Evolutionary conservation across 2,113 vertebrate species (phyloP).

Genomic region (Hucho hucho): DNA sequence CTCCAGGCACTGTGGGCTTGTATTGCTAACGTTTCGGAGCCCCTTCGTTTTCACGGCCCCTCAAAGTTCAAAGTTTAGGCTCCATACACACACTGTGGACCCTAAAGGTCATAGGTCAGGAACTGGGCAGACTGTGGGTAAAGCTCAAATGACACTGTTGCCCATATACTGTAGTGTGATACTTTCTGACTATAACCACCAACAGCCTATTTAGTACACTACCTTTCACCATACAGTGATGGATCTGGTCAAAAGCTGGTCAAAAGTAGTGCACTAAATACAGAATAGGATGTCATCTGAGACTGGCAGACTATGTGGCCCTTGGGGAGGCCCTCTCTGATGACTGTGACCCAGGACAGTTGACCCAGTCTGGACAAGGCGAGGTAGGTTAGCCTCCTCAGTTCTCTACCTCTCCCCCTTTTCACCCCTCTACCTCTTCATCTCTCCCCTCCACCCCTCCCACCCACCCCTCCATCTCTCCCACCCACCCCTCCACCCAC

Average conservation of each 20-base stretch:
- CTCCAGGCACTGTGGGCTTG: conserved; percentile 27
- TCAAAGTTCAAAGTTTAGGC: conserved; percentile 44
- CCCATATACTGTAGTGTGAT: no score
- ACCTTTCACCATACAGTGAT: no score
- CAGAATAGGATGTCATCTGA: no score
- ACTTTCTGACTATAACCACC: no score
- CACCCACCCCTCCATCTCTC: neutral
- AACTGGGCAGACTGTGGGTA: conserved; percentile 18
- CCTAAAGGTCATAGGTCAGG: conserved; percentile 38
- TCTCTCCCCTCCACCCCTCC: conserved; percentile 4
- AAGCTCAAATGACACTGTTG: no score
- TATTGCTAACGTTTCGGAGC: conserved; percentile 40
- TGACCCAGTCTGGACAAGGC: conserved; percentile 45
- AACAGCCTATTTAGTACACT: no score
- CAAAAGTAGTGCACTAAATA: neutral
- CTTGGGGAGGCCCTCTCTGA: neutral
- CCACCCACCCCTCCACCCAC: neutral
- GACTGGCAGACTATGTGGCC: neutral
- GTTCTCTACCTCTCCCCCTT: no score
- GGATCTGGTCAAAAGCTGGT: no score
- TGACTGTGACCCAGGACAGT: conserved; percentile 17
- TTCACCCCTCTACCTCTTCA: no score
- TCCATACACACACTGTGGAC: conserved; percentile 12
- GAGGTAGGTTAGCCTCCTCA: conserved; percentile 34
- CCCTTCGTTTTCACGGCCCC: conserved; percentile 43